Conservation (phyloP, 2,113 vertebrate genomes). For the Panthera leo region DNA sequence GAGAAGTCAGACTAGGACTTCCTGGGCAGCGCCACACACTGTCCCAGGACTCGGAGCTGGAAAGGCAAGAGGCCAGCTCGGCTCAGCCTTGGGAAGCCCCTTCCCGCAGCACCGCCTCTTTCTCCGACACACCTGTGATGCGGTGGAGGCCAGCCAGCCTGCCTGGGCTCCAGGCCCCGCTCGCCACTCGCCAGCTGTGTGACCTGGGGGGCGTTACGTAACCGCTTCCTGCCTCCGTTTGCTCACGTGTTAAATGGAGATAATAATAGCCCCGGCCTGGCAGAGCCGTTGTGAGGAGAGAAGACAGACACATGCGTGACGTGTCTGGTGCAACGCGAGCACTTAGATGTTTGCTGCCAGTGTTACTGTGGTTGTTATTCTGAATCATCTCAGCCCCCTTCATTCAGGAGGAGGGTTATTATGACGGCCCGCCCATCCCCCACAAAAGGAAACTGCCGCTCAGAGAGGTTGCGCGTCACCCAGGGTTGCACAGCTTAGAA, state of each 20-base stretch:
- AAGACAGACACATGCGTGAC: fast-evolving
- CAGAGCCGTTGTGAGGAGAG: not conserved
- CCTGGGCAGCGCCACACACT: not conserved
- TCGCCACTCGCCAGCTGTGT: not conserved
- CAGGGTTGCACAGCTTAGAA: not conserved
- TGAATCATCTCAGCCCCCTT: not conserved
- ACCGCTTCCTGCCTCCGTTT: not conserved
- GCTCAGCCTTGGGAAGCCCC: not conserved
- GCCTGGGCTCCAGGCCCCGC: not conserved
- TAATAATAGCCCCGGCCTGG: not conserved
- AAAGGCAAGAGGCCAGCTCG: not conserved
- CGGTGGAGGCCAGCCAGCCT: not conserved
- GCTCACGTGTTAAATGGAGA: not conserved
- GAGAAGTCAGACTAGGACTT: not conserved
- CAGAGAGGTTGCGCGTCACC: not conserved
- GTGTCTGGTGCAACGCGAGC: not conserved
- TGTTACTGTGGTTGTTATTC: not conserved
- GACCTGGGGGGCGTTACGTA: not conserved
- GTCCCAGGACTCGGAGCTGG: not conserved
- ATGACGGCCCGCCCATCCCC: no score
- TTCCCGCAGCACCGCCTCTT: not conserved
- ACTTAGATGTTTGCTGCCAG: not conserved
- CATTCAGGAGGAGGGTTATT: not conserved
- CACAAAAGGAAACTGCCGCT: not conserved
- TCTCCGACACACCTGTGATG: not conserved